Evolutionary conservation across 2,888 invertebrate species (phyloP).

Genomic region (Colostygia pectinataria): DNA sequence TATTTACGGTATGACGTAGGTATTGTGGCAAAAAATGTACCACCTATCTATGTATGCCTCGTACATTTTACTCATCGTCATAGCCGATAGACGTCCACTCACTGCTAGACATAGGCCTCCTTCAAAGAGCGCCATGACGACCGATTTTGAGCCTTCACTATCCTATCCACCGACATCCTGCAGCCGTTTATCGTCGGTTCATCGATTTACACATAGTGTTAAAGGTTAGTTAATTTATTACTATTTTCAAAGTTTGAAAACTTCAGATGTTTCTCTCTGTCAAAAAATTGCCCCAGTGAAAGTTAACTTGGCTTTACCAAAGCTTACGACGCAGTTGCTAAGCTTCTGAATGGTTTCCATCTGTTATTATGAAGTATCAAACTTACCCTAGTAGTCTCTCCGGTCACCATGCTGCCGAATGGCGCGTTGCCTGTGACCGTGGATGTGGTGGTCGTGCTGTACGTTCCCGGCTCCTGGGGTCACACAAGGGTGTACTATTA

Average conservation of each 20-base stretch:
- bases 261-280: no score
- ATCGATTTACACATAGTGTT: no score
- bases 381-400: conserved; percentile 63
- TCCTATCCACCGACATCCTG: no score
- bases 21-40: no score
- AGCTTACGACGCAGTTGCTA: conserved; percentile 2
- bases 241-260: background rate
- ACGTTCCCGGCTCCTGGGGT: conserved; percentile 68
- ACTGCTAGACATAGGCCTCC: no score
- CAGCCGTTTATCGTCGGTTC: no score
- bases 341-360: background rate
- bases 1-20: no score
- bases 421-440: conserved; percentile 72
- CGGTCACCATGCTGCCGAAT: conserved; percentile 71
- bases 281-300: background rate
- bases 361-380: background rate
- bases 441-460: conserved; percentile 68
- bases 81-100: no score
- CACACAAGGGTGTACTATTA: conserved; percentile 18
- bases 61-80: no score
- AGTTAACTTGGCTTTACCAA: background rate
- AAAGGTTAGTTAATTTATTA: background rate
- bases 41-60: no score
- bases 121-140: no score
- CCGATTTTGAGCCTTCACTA: no score